Conservation (phyloP, 2,888 invertebrate genomes). For the Bugula neritina region DNA sequence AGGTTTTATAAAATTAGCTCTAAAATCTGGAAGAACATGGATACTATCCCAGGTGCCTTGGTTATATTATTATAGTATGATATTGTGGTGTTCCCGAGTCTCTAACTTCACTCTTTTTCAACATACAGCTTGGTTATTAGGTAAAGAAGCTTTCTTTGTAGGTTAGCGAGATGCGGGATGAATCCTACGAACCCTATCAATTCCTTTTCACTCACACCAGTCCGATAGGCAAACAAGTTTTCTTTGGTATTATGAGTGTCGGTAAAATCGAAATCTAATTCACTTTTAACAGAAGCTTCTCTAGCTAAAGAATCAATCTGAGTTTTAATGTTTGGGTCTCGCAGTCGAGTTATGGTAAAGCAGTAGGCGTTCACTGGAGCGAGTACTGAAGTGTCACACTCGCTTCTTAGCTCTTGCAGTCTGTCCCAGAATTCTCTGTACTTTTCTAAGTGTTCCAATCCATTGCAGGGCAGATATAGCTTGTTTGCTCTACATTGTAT, state of each 20-base stretch:
- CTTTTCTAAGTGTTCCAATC: constrained; percentile 34
- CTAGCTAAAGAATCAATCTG: constrained; percentile 34
- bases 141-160: constrained; percentile 37
- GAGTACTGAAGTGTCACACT: constrained; percentile 36
- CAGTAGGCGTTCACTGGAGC: constrained; percentile 37
- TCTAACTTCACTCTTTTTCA: constrained; percentile 35
- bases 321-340: constrained; percentile 39
- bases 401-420: constrained; percentile 36
- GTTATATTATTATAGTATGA: too few species aligned
- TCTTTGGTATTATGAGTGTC: constrained; percentile 40
- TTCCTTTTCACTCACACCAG: constrained; percentile 38
- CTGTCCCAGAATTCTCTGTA: constrained; percentile 40
- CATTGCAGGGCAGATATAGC: constrained; percentile 3
- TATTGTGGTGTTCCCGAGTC: too few species aligned
- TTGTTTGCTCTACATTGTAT: neutral
- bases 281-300: constrained; percentile 22
- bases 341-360: constrained; percentile 36
- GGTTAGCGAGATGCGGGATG: constrained; percentile 35
- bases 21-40: too few species aligned
- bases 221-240: constrained; percentile 43
- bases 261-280: constrained; percentile 37
- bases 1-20: too few species aligned
- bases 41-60: too few species aligned
- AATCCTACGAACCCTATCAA: constrained; percentile 42
- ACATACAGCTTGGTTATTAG: constrained; percentile 38